Evolutionary conservation across 2,797 vertebrate genomes (phyloP), one percentile per base, ranked within the genome.

Genomic region (Columba guinea): DNA sequence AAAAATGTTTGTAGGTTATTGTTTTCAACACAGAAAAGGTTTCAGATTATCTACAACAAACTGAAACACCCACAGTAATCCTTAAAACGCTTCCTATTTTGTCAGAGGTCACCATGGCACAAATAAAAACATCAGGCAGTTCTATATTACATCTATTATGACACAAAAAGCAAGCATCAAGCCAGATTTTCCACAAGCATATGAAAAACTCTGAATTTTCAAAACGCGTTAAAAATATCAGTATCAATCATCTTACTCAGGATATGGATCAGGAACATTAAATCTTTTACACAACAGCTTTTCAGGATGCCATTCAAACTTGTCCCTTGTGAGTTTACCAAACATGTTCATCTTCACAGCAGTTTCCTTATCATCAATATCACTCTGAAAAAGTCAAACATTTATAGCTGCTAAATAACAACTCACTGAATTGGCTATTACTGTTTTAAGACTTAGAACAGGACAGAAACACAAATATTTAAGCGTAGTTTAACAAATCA

Each of bases 261-360:
- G 98, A 92, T 98, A 99, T 4, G 99, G 99, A 94, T 99, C 97
- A 3, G 99, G 99, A 70, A 99, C 93, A 39, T 99, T 99, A 96
- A 99, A 99, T 77, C 99, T 98, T 97, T 98, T 99, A 96, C 99
- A 99, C 27, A 99, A 98, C 44, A 99, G 97, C 93, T 98, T 99
- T 81, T 99, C 99, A 6, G 99, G 99, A 86, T 99, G 98, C 99
- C 99, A 99, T 83, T 99, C 99, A 44, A 99, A 98, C 0, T 92
- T 98, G 84, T 99, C 99, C 97, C 99, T 98, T 63, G 99, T 99
- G 70, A 99, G 97, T 73, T 98, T 98, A 49, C 99, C 99, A 81
- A 99, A 99, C 99, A 99, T 99, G 98, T 99, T 99, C 99, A 99
- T 99, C 71, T 98, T 98, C 53, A 99, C 99, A 8, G 99, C 99